Evolutionary conservation across 1,140 invertebrate genomes (phyloP).

Genomic region (Saccostrea cuccullata): DNA sequence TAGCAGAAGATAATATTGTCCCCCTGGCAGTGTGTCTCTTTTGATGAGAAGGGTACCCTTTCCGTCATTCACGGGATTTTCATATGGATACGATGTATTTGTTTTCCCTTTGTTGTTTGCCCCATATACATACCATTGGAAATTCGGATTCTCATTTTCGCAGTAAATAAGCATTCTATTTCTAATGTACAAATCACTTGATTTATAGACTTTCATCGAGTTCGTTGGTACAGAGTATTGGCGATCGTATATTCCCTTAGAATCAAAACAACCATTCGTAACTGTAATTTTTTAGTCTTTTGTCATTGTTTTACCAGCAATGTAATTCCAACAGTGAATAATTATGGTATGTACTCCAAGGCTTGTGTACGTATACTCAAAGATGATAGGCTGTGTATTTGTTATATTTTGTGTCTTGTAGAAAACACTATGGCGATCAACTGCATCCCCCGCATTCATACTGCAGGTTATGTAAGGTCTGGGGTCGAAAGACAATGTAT

Average conservation of each 20-base stretch:
- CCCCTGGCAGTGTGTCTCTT: not conserved
- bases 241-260: not conserved
- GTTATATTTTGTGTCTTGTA: constrained; percentile 7
- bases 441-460: not conserved
- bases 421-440: not conserved
- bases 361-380: not conserved
- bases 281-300: too few species aligned
- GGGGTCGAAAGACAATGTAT: not conserved
- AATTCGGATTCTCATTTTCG: not conserved
- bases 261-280: not conserved
- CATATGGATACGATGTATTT: not conserved
- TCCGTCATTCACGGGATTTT: not conserved
- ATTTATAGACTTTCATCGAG: not conserved
- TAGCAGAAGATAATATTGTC: not conserved
- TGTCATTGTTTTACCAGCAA: not conserved
- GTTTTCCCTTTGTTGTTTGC: not conserved
- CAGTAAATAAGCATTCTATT: not conserved
- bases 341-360: not conserved
- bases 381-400: not conserved
- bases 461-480: not conserved
- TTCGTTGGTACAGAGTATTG: not conserved
- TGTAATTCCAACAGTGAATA: not conserved
- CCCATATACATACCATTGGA: not conserved
- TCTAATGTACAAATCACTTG: not conserved
- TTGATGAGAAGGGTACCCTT: not conserved